These are phyloP conservation scores for Oreochromis aureus DNA, from an alignment of 2,113 vertebrate species.

Conservation along the genomic window DNA sequence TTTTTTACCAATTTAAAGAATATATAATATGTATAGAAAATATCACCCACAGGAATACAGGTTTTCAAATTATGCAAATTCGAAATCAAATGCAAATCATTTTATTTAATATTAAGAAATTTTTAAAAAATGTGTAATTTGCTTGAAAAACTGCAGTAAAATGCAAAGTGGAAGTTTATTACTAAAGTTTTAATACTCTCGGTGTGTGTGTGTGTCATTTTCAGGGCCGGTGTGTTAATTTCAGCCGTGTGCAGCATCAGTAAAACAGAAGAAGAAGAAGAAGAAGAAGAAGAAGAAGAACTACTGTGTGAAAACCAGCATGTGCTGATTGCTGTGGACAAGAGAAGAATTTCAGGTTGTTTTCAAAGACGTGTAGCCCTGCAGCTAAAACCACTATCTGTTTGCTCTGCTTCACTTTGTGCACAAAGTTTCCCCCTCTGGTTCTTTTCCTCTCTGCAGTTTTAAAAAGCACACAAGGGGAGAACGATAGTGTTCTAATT, in stretches of 20 bases:
- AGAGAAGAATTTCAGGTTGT: slow-evolving; percentile 1
- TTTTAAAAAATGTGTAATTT: accelerated
- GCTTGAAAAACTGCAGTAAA: not conserved
- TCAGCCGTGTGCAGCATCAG: slow-evolving; percentile 79
- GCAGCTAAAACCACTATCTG: slow-evolving; percentile 25
- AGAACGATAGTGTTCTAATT: not conserved
- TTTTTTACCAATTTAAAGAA: not conserved
- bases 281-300: not conserved
- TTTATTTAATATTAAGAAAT: not conserved
- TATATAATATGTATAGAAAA: not conserved
- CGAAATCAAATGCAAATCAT: not conserved
- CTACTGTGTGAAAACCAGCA: not conserved
- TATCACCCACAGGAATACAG: accelerated
- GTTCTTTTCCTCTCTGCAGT: not conserved
- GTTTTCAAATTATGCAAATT: not conserved
- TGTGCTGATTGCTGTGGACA: not conserved
- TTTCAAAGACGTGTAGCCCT: not conserved
- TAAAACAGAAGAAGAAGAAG: slow-evolving; percentile 37
- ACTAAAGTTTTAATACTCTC: not conserved
- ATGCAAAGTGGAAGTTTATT: not conserved
- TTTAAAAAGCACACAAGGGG: not conserved
- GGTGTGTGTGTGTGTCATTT: slow-evolving; percentile 13
- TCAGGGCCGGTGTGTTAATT: slow-evolving; percentile 93
- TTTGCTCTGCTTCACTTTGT: not conserved
- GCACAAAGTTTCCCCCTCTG: not conserved